These are phyloP conservation scores for Chirona hameri DNA, from an alignment of 2,888 invertebrate species.

Conservation along the genomic window DNA sequence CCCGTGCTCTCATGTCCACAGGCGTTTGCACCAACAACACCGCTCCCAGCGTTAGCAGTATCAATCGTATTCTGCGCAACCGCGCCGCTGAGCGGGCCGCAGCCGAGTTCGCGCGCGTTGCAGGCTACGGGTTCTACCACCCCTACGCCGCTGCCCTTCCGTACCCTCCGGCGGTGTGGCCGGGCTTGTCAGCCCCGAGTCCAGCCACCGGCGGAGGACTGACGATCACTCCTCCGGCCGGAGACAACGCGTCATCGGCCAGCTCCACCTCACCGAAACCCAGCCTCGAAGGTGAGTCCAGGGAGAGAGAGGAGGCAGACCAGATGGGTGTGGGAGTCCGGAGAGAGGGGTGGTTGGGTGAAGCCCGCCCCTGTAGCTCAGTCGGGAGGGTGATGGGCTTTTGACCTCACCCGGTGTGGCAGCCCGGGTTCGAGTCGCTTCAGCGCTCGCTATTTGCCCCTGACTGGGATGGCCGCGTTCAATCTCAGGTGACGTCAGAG, in stretches of 20 bases:
- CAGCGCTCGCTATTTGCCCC: too few relatives aligned
- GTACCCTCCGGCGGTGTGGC: constrained; percentile 32
- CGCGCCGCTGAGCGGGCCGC: constrained; percentile 94
- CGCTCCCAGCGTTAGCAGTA: constrained; percentile 94
- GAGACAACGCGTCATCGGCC: constrained; percentile 30
- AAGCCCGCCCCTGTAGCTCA: too few relatives aligned
- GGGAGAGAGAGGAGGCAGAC: too few relatives aligned
- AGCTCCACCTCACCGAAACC: constrained; percentile 36
- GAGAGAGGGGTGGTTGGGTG: too few relatives aligned
- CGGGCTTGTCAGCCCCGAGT: background rate
- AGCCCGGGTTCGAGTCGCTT: too few relatives aligned
- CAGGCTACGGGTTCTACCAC: constrained; percentile 81
- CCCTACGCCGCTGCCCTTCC: constrained; percentile 58
- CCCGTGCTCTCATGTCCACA: constrained; percentile 48
- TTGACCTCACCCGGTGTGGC: too few relatives aligned
- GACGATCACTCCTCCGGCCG: constrained; percentile 53
- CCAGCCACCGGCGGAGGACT: background rate
- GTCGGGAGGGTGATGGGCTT: too few relatives aligned
- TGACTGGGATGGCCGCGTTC: too few relatives aligned
- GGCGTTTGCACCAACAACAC: constrained; percentile 93
- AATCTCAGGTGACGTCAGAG: too few relatives aligned
- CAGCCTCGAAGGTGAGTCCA: constrained; percentile 13
- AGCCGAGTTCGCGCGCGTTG: constrained; percentile 88
- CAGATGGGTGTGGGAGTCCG: too few relatives aligned
- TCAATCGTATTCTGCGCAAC: constrained; percentile 92